These are phyloP conservation scores for Watsonalla cultraria DNA, from an alignment of 2,888 invertebrate genomes.

Conservation along the genomic window DNA sequence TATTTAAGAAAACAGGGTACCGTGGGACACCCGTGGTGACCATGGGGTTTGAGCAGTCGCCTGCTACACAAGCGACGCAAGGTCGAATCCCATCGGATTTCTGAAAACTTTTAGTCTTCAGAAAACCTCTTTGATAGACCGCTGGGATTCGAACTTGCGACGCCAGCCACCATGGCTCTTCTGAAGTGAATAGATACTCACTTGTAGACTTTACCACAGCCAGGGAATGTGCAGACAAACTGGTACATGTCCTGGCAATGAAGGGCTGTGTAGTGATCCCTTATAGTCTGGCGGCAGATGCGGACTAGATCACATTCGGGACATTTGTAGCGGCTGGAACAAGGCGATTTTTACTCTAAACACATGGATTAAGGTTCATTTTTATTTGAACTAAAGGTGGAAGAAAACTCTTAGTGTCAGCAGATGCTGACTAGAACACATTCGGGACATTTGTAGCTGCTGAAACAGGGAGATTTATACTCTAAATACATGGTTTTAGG, in stretches of 20 bases:
- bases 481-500: neutral
- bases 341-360: neutral
- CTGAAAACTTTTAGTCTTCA: no score
- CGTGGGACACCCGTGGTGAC: no score
- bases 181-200: no score
- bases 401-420: slow-evolving; percentile 7
- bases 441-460: slow-evolving; percentile 7
- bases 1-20: no score
- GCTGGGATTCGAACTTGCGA: no score
- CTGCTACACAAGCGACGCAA: no score
- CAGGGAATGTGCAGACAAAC: slow-evolving; percentile 28
- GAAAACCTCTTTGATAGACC: no score
- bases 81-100: no score
- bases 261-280: slow-evolving; percentile 40
- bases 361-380: neutral
- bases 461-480: no score
- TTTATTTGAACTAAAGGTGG: neutral
- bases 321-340: slow-evolving; percentile 52
- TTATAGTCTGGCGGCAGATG: slow-evolving; percentile 32
- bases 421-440: slow-evolving; percentile 42
- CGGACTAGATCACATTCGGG: slow-evolving; percentile 40
- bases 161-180: no score
- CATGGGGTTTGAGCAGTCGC: no score
- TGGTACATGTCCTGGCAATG: slow-evolving; percentile 28
- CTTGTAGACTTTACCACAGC: slow-evolving; percentile 48